Conservation (phyloP, 2,113 vertebrate species). For the Condylura cristata region DNA sequence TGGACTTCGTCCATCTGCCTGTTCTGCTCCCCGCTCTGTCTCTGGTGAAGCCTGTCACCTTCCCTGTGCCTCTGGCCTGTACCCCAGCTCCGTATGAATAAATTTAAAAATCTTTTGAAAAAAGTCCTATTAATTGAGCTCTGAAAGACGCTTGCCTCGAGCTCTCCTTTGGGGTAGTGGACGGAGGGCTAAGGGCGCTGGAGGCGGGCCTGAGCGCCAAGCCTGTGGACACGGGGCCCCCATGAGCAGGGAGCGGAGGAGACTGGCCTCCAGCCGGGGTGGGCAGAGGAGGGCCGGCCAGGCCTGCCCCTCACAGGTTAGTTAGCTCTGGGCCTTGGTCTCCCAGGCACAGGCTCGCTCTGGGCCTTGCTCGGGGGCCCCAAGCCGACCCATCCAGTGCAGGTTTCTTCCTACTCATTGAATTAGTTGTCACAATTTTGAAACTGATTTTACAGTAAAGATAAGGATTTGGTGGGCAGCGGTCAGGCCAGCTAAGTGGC, state of each 20-base stretch:
- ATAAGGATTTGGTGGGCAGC: background rate
- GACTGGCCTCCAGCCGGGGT: background rate
- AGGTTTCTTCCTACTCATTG: background rate
- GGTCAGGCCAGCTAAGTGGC: background rate
- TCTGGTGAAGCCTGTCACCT: no score
- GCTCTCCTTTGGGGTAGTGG: background rate
- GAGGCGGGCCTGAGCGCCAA: background rate
- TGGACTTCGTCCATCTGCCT: background rate
- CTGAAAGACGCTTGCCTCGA: conserved; percentile 12
- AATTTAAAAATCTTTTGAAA: no score
- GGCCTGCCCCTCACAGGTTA: background rate
- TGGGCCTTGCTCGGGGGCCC: no score
- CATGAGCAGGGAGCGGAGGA: background rate
- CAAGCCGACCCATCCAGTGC: background rate
- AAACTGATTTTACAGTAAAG: background rate
- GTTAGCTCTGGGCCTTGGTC: no score
- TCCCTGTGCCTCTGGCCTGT: no score
- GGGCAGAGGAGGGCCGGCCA: background rate
- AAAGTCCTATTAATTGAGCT: background rate
- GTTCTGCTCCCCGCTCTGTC: no score
- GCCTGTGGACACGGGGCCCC: background rate
- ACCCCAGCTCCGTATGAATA: no score
- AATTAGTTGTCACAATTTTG: conserved; percentile 45
- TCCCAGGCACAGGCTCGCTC: no score
- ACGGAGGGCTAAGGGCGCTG: background rate